These are phyloP conservation scores for Halcyon chelicuti DNA, from an alignment of 2,797 vertebrate genomes.

Conservation along the genomic window DNA sequence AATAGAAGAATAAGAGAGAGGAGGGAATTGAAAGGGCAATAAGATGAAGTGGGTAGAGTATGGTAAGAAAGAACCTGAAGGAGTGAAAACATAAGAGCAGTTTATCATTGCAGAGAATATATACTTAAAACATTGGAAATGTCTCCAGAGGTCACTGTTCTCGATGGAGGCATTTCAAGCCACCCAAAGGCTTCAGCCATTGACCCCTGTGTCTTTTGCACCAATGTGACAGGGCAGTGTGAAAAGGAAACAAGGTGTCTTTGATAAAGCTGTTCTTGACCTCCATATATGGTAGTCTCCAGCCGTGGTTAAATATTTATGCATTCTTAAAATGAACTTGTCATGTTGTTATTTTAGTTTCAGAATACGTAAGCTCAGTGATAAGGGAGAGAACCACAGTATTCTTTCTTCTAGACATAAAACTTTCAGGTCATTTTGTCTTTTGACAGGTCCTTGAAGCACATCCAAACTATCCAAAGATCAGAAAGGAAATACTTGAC, in stretches of 20 bases:
- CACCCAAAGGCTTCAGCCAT: neutral
- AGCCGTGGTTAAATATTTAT: neutral
- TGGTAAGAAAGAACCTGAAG: neutral
- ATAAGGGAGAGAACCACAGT: neutral
- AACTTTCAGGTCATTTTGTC: neutral
- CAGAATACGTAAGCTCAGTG: neutral
- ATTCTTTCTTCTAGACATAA: neutral
- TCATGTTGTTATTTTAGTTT: neutral
- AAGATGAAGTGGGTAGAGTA: neutral
- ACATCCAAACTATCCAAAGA: constrained; percentile 94
- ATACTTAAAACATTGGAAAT: neutral
- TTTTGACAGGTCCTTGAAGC: constrained; percentile 88
- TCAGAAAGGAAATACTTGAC: constrained; percentile 97
- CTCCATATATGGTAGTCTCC: neutral
- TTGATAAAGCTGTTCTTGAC: neutral
- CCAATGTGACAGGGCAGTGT: neutral
- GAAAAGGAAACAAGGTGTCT: neutral
- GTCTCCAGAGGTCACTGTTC: neutral
- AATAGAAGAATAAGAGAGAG: neutral
- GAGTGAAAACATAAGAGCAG: neutral
- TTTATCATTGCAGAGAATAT: neutral
- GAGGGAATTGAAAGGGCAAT: neutral
- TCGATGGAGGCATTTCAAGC: neutral
- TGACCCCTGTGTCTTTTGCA: neutral
- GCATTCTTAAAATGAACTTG: neutral